Evolutionary conservation across 2,113 vertebrate genomes (phyloP).

Genomic region (Panurus biarmicus): DNA sequence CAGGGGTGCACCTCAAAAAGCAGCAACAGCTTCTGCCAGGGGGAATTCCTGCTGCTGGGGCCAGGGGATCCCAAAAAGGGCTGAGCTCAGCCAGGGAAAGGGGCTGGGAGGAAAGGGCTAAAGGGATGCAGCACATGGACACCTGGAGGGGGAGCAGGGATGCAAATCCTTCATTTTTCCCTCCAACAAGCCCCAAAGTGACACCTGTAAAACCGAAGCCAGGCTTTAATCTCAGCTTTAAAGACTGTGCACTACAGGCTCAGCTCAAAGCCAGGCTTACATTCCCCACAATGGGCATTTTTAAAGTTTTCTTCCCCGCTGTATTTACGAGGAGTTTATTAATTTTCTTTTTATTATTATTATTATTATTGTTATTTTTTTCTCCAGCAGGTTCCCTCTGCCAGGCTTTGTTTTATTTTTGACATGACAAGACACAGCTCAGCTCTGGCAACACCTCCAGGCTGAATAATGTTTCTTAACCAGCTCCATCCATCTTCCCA

Average conservation of each 20-base stretch:
- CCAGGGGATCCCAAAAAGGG: not conserved
- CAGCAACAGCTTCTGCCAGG: not conserved
- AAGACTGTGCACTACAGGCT: not conserved
- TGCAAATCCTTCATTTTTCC: not conserved
- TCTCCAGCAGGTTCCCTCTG: not conserved
- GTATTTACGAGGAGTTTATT: not conserved
- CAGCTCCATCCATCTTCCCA: not conserved
- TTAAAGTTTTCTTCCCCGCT: not conserved
- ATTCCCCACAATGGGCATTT: not conserved
- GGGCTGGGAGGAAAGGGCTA: rapidly evolving
- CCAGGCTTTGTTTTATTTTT: constrained; percentile 16
- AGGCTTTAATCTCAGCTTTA: not conserved
- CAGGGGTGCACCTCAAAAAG: not conserved
- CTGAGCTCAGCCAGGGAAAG: not conserved
- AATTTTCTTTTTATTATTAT: not conserved
- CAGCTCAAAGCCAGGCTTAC: not conserved
- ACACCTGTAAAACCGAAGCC: not conserved
- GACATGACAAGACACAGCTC: constrained; percentile 28
- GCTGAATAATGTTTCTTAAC: constrained; percentile 54
- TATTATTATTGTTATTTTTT: not conserved
- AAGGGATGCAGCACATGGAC: not conserved
- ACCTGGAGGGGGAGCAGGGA: too few species aligned
- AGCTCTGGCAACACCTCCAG: constrained; percentile 41
- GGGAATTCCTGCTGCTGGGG: not conserved
- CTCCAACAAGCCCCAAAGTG: not conserved